Evolutionary conservation across 92 coral and sea anemone species (phyloP).

Genomic region (Parazoanthus darwini): DNA sequence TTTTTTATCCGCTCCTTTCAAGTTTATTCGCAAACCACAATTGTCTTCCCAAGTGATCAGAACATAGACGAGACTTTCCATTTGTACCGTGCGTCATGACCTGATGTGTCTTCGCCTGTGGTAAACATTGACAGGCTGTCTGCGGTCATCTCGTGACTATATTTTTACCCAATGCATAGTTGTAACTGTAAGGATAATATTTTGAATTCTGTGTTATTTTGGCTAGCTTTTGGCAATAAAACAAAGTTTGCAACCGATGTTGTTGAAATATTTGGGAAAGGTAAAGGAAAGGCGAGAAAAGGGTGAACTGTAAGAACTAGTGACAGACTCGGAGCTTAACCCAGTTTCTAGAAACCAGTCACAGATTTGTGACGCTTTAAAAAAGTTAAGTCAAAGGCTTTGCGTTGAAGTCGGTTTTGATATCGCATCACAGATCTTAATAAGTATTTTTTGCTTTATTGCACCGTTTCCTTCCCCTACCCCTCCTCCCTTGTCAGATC

Average conservation of each 20-base stretch:
- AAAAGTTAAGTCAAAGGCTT: no score
- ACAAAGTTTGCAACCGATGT: neutral
- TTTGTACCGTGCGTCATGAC: neutral
- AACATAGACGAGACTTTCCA: neutral
- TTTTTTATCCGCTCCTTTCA: neutral
- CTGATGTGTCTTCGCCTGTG: neutral
- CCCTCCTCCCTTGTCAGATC: no score
- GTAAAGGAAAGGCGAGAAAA: no score
- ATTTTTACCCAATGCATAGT: neutral
- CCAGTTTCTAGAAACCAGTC: no score
- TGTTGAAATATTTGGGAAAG: neutral
- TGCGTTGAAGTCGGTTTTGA: no score
- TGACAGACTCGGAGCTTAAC: no score
- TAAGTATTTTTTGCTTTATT: no score
- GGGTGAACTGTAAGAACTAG: no score
- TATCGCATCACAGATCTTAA: no score
- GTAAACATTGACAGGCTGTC: neutral
- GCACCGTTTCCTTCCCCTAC: no score
- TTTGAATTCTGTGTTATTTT: neutral
- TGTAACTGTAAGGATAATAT: neutral
- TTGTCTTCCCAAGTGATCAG: slow-evolving; percentile 11
- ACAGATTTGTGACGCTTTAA: no score
- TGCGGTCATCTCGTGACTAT: neutral
- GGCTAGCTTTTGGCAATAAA: neutral
- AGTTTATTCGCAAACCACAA: neutral